Evolutionary conservation across 2,888 invertebrate species (phyloP), one percentile per base, ranked within the genome.

Genomic region (Notocelia uddmanniana): DNA sequence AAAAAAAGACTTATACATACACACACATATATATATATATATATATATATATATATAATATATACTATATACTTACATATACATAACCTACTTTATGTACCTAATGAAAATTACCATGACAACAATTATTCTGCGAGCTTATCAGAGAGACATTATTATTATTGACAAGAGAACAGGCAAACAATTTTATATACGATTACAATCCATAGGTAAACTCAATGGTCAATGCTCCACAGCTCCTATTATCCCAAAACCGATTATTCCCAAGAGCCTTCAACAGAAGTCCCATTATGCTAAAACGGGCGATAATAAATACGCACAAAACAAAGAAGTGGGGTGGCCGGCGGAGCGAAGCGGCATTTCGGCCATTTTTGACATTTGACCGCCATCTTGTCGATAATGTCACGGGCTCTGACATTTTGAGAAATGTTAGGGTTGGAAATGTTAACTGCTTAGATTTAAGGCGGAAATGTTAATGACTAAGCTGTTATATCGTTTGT

Each of bases 211-310:
- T 60, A 62, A 48, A 55, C 55, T n/a, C n/a, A n/a, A n/a, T n/a
- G n/a, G 26, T 19, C 55, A n/a, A 26, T 45, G 26, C 63, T 52
- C 50, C 52, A 66, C 63, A 66, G 64, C 18, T n/a, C 41, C 64
- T 37, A 54, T 67, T 71, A 60, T 67, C 19, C 52, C 52, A 48
- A 69, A 71, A 52, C 54, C 45, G 71, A 71, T 66, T 58, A 68
- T 75, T 75, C 75, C 75, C 68, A 55, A 52, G 74, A 23, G 74
- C 18, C 54, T 19, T 18, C 34, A 69, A 69, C 71, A 73, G 73
- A 71, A 52, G 72, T 63, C 52, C 69, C 41, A 74, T 74, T 74
- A 76, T 76, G 70, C 75, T 73, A 74, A 75, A 71, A 54, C 68
- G 52, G 55, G 64, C 67, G 64, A 72, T 66, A 76, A 73, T 73